A percentile compares a stretch with the other conserved stretches of the same genome.
Evolutionary conservation across 2,113 vertebrate species (phyloP).

Genomic region (Marmota flaviventris): DNA sequence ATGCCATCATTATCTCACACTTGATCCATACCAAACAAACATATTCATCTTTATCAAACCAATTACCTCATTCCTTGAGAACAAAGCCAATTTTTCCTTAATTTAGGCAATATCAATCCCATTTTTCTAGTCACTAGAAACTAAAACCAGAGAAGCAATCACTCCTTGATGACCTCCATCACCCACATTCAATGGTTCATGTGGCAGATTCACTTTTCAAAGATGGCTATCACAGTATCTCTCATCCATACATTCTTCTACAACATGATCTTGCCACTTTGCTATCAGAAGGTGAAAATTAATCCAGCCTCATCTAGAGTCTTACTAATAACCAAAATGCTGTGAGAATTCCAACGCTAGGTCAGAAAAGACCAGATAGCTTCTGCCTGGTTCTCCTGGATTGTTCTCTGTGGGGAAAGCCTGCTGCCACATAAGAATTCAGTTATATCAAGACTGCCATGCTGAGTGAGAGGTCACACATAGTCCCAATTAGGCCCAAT

Average conservation of each 20-base stretch:
- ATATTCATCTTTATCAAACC: constrained; percentile 30
- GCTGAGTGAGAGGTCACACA: not conserved
- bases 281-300: not conserved
- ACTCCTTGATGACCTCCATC: not conserved
- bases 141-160: not conserved
- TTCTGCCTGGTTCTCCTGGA: not conserved
- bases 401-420: not conserved
- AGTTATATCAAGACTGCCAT: not conserved
- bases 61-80: not conserved
- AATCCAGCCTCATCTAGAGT: not conserved
- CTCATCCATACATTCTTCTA: not conserved
- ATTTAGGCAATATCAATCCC: not conserved
- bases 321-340: not conserved
- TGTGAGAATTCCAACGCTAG: not conserved
- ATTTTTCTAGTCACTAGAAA: not conserved
- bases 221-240: not conserved
- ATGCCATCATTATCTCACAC: constrained; percentile 4
- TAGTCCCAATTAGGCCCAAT: not conserved
- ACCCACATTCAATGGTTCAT: not conserved
- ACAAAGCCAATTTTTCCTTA: not conserved
- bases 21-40: not conserved
- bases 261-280: constrained; percentile 8
- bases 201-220: not conserved
- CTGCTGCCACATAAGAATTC: not conserved
- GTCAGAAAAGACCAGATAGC: not conserved